Base-by-base conservation (phyloP, 2,888 invertebrate species). In the Dascillus cervinus region DNA sequence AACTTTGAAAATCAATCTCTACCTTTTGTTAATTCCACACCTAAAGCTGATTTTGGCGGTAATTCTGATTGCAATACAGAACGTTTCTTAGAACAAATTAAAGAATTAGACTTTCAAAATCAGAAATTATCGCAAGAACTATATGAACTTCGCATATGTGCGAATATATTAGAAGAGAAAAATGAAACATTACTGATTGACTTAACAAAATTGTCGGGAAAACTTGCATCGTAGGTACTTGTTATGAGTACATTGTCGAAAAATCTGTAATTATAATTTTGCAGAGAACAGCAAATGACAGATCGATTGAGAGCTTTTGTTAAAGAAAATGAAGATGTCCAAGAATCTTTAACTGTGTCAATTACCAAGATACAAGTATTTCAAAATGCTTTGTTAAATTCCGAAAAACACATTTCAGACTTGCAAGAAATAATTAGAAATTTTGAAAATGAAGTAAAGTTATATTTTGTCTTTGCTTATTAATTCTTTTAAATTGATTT, bases 171-270 rank as follows among this genome's bases (percentile, higher is more conserved):
- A 3, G 57, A 59, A 37, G 57, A 59, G 21, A 48, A 52, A 35
- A 56, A 53, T 34, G 55, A 55, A 26, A 25, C 32, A 5, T 37
- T 59, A 13, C 51, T 53, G 19, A 32, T 36, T 6, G 50, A 59
- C 25, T 35, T 56, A 14, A 44, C 50, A 3, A 43, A 40, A 24
- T 20, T 47, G 19, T 47, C 46, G 23, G 46, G 45, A 29, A 43
- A 34, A 24, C 31, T 50, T 22, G 35, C 42, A 23, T 37, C 43
- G 56, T 55, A 44, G 42, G 47, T 11, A 26, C 9, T 27, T n/a
- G 23, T 26, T 24, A 26, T 25, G 33, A 19, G 25, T 15, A 13
- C 15, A 27, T 32, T 22, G 11, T 15, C 11, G 3, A n/a, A 21
- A 11, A 20, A 22, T n/a, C n/a, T 26, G 22, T 28, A 14, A n/a